phyloP scores from a whole-genome alignment of 2,888 invertebrate species.

The Lasioglossum vierecki region DNA sequence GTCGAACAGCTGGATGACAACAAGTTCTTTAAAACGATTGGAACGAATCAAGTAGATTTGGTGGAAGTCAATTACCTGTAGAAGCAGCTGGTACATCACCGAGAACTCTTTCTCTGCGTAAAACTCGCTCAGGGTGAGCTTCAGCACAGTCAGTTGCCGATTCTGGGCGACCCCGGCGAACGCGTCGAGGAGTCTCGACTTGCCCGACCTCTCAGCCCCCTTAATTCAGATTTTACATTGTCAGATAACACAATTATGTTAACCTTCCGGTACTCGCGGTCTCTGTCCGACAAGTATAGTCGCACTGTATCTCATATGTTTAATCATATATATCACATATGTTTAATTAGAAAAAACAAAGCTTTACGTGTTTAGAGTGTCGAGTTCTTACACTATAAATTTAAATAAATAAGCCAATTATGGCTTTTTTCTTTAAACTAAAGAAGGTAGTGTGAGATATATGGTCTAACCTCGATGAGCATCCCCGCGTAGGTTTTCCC shows the following conservation, averaged over 20 bases:
- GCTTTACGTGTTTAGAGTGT: too few species aligned
- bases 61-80: constrained; percentile 62
- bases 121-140: constrained; percentile 61
- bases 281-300: too few species aligned
- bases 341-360: too few species aligned
- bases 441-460: too few species aligned
- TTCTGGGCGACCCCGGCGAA: constrained; percentile 75
- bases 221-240: constrained; percentile 15
- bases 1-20: constrained; percentile 49
- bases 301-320: too few species aligned
- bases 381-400: too few species aligned
- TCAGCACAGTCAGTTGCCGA: constrained; percentile 63
- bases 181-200: constrained; percentile 86
- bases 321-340: too few species aligned
- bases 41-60: not conserved
- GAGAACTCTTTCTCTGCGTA: constrained; percentile 64
- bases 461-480: constrained; percentile 82
- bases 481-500: constrained; percentile 85
- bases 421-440: too few species aligned
- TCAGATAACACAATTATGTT: too few species aligned
- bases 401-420: too few species aligned
- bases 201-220: constrained; percentile 86
- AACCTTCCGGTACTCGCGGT: too few species aligned
- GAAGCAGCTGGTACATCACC: constrained; percentile 67
- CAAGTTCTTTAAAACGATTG: not conserved